phyloP scores from a whole-genome alignment of 2,797 vertebrate species.

The Notamacropus eugenii region DNA sequence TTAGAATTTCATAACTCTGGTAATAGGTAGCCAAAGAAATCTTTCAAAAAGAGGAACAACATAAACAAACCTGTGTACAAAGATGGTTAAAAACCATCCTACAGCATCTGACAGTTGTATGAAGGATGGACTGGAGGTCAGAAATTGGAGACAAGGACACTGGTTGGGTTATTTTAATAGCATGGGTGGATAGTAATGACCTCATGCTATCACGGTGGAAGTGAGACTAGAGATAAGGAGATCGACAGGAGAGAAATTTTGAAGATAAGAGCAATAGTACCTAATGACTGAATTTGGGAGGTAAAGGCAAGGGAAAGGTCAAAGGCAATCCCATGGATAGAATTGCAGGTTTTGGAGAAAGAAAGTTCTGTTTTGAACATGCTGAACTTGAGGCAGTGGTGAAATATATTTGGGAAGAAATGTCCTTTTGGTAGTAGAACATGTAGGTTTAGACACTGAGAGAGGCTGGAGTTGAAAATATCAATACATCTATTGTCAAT shows the following conservation, averaged over 20 bases:
- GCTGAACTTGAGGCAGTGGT: not conserved
- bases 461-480: not conserved
- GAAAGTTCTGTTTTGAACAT: not conserved
- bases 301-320: not conserved
- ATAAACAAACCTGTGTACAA: not conserved
- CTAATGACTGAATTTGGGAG: not conserved
- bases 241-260: not conserved
- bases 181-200: not conserved
- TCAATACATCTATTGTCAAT: not conserved
- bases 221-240: not conserved
- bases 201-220: not conserved
- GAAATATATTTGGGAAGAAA: not conserved
- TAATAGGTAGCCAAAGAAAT: not conserved
- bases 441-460: not conserved
- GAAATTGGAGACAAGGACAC: not conserved
- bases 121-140: not conserved
- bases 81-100: not conserved
- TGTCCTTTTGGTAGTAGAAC: not conserved
- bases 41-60: not conserved
- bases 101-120: not conserved
- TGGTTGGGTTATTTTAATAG: not conserved
- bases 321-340: not conserved
- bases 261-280: not conserved
- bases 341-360: not conserved
- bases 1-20: not conserved